Base-by-base conservation (phyloP, 92 coral and sea anemone species). In the Zoanthus sociatus region DNA sequence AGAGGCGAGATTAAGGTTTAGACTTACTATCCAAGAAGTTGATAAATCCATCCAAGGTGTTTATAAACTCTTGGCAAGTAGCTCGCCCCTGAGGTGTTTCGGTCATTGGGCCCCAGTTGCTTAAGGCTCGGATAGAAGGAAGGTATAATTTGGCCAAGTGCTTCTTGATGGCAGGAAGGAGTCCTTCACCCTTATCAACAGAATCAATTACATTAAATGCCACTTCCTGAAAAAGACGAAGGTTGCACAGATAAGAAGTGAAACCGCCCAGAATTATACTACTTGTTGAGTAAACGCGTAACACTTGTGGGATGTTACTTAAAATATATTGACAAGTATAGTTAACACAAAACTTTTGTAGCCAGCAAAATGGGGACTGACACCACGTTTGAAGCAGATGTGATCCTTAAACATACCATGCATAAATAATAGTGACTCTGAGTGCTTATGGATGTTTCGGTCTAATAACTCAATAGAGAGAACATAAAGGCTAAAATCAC, bases 21-120 rank as follows among this genome's bases (percentile, higher is more conserved):
- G 2, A 79, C 94, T 91, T 73, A 94, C 98, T 92, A 86, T 94
- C 96, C 73, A 92, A 93, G 76, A 94, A 94, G 75, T 91, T 92
- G 3, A 94, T 90, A 87, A 94, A 94, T 46, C 81, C 58, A 51
- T 94, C 98, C 60, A 94, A 83, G 7, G 94, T 78, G 64, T 94
- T 96, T 6, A 93, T 87, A 89, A 94, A 94, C 55, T 94, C 96
- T 47, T 87, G 86, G 44, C 93, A 85, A 13, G 92, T 87, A 20
- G 83, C 54, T 31, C 79, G 75, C 50, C 98, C 98, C 69, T 94
- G 98, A 31, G 98, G 96, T 33, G 98, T 93, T 30, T 91, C 93
- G 73, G 79, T 53, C 44, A 94, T 87, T 5, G 94, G 91, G 50
- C 98, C 98, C 98, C 98, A 94, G 78, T 86, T 77, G 7, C 90